Evolutionary conservation across 2,888 invertebrate species (phyloP), one percentile per base, ranked within the genome.

Genomic region (Aromia moschata): DNA sequence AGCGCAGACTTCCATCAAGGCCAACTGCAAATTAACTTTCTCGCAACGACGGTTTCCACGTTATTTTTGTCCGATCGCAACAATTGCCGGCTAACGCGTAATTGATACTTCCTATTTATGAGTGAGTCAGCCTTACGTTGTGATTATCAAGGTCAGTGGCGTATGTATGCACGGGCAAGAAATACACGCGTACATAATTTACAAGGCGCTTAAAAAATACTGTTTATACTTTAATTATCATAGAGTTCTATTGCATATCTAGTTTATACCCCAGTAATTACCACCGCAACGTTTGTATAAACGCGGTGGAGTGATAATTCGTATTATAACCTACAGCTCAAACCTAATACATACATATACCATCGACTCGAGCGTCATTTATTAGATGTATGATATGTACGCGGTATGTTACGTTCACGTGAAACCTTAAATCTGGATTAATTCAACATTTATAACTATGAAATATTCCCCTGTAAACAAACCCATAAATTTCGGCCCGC

Each of bases 401-500:
- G n/a, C n/a, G n/a, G 31, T 16, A 41, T 16, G 41, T 52, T 31
- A 31, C 41, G 31, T 17, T 52, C 41, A 41, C 17, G 41, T 52
- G 52, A 52, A 52, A 52, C 52, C 52, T 52, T 52, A 52, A 52
- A 52, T 52, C 52, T 56, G 54, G 51, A 58, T 56, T 56, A 56
- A 43, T 56, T 56, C 38, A 47, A 40, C 46, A 20, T 56, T 46
- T 31, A 52, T 41, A 47, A 56, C 46, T 36, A 56, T 56, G 55
- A 47, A 56, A 56, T 47, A 56, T 40, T 46, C 40, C n/a, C 52
- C 56, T 58, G 49, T 56, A 60, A 58, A 53, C 64, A 64, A 52
- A 52, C 52, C 52, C 52, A 41, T 52, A 52, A 52, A 52, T 52
- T 52, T 25, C 12, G 14, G 14, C 31, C 40, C 40, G 41, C 15